A percentile compares a stretch with the other conserved stretches of the same genome.
phyloP scores from a whole-genome alignment of 2,113 vertebrate species.

The Apodemus sylvaticus region DNA sequence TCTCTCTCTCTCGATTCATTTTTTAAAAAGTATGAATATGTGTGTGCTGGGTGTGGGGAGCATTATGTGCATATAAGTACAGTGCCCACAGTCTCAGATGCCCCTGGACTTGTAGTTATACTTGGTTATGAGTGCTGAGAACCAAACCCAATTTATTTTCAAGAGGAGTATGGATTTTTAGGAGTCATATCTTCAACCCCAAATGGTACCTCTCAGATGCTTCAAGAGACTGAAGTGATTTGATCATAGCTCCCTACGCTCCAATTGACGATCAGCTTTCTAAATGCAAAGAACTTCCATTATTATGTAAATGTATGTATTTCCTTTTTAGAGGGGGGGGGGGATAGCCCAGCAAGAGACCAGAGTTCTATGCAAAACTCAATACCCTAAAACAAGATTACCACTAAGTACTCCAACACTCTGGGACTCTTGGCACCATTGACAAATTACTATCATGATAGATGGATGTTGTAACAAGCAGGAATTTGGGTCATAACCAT shows the following conservation, averaged over 20 bases:
- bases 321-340: not conserved
- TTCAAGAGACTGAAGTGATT: not conserved
- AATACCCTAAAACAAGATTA: not conserved
- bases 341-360: not conserved
- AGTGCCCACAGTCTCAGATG: not conserved
- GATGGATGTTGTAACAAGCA: not conserved
- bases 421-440: not conserved
- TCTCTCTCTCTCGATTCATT: not conserved
- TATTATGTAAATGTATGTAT: not conserved
- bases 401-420: not conserved
- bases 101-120: not conserved
- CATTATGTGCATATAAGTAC: not conserved
- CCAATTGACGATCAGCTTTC: not conserved
- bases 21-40: not conserved
- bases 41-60: not conserved
- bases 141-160: not conserved
- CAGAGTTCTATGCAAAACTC: not conserved
- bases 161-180: not conserved
- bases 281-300: not conserved
- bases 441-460: not conserved
- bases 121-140: not conserved
- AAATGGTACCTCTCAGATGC: not conserved
- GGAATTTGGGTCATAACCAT: not conserved
- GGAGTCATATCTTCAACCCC: not conserved
- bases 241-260: not conserved